Evolutionary conservation across 2,797 vertebrate genomes (phyloP), one percentile per base, ranked within the genome.

Genomic region (Pangasius djambal): DNA sequence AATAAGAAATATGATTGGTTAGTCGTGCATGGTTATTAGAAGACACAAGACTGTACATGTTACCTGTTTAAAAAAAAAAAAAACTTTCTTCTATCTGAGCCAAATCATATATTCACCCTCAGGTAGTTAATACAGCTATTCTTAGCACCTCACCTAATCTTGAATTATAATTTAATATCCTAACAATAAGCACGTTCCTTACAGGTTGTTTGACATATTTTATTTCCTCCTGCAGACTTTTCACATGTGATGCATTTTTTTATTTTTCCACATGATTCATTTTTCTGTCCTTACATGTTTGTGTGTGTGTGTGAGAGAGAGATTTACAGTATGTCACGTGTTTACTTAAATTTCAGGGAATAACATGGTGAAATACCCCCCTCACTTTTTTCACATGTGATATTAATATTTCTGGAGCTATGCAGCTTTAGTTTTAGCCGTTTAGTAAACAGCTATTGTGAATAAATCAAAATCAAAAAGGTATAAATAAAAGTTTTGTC

Each of bases 381-480:
- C 10, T 65, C 28, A n/a, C 28, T 0, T 65, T 65, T 63, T n/a
- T 63, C 22, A 8, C 59, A 25, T 25, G 63, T n/a, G 63, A 67
- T 67, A 63, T 65, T n/a, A 65, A n/a, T n/a, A 65, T 28, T 67
- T 67, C 65, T 67, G n/a, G n/a, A 67, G n/a, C 61, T 65, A n/a
- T 65, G 61, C 61, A 59, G 20, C 57, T 59, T 59, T 59, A 59
- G 57, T 63, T 9, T 25, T 63, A 63, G 22, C 22, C n/a, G 34
- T 34, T 34, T 34, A 52, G 28, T 75, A 28, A 48, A 75, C 22
- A 20, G 16, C 0, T 40, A n/a, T 31, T 31, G 83, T 61, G 59
- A 61, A 61, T 61, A 61, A 25, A 61, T 25, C 20, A 2, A 25
- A 61, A 8, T 61, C 59, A 61, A 61, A 25, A 22, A 37, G 12